These are phyloP conservation scores for Dynastes grantii DNA, from an alignment of 2,888 invertebrate species.

Conservation along the genomic window DNA sequence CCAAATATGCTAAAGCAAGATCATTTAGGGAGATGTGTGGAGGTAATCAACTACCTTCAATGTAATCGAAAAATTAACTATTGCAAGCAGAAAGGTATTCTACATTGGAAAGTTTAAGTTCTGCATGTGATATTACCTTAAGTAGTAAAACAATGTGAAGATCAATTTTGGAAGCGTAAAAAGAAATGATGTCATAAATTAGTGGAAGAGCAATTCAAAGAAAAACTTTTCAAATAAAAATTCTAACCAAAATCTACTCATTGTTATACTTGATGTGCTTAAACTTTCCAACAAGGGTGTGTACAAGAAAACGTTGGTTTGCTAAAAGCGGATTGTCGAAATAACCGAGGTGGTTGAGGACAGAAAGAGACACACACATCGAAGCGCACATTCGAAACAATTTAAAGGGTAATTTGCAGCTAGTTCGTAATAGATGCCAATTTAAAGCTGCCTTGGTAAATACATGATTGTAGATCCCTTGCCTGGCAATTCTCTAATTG, in stretches of 20 bases:
- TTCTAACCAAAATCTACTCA: background rate
- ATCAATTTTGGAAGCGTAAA: too few relatives aligned
- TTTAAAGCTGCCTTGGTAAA: constrained; percentile 50
- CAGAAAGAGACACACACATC: background rate
- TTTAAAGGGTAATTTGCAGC: background rate
- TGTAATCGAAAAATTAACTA: background rate
- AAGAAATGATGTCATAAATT: too few relatives aligned
- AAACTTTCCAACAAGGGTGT: background rate
- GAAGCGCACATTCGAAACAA: background rate
- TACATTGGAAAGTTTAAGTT: too few relatives aligned
- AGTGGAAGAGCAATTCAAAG: too few relatives aligned
- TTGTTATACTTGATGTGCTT: background rate
- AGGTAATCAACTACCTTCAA: background rate
- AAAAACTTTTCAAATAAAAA: background rate
- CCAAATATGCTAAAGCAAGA: background rate
- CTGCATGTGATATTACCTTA: too few relatives aligned
- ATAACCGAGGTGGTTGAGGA: background rate
- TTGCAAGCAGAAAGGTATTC: too few relatives aligned
- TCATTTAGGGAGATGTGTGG: background rate
- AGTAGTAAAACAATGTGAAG: too few relatives aligned
- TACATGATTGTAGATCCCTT: background rate
- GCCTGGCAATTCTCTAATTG: too few relatives aligned
- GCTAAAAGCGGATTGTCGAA: background rate
- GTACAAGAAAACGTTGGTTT: background rate
- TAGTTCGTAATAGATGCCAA: constrained; percentile 20